These are phyloP conservation scores for Propithecus deckenii DNA, from an alignment of 2,797 vertebrate species.

Conservation along the genomic window DNA sequence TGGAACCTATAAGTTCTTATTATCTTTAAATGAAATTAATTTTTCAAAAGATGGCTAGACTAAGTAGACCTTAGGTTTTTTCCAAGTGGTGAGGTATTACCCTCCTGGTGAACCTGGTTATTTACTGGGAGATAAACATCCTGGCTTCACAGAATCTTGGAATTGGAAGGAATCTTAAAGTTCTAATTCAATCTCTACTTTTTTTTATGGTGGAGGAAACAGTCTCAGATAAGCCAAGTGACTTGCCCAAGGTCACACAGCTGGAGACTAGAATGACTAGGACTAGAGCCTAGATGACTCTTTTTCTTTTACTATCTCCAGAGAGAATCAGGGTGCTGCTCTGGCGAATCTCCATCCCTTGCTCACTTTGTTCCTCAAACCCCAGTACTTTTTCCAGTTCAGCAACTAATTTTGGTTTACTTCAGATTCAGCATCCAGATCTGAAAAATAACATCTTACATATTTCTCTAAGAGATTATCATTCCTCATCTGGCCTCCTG, in stretches of 20 bases:
- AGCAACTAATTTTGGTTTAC: slow-evolving; percentile 31
- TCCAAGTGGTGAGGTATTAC: background rate
- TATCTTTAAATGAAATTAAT: slow-evolving; percentile 54
- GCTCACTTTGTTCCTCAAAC: background rate
- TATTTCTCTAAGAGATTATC: background rate
- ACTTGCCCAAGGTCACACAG: background rate
- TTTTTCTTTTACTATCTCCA: background rate
- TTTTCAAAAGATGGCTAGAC: background rate
- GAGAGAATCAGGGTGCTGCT: background rate
- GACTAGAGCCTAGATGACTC: background rate
- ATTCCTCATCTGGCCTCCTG: background rate
- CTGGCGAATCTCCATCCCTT: background rate
- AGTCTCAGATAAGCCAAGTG: background rate
- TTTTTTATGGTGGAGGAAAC: background rate
- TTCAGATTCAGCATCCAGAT: slow-evolving; percentile 16
- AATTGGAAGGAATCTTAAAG: slow-evolving; percentile 34
- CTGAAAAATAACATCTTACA: background rate
- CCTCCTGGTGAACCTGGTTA: background rate
- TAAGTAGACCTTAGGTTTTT: background rate
- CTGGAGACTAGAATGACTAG: background rate
- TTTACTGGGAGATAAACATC: background rate
- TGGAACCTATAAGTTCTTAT: background rate
- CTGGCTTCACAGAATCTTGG: slow-evolving; percentile 5
- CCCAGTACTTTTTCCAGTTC: background rate
- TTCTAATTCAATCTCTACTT: background rate